Base-by-base conservation (phyloP, 2,113 vertebrate genomes). In the Saimiri boliviensis region DNA sequence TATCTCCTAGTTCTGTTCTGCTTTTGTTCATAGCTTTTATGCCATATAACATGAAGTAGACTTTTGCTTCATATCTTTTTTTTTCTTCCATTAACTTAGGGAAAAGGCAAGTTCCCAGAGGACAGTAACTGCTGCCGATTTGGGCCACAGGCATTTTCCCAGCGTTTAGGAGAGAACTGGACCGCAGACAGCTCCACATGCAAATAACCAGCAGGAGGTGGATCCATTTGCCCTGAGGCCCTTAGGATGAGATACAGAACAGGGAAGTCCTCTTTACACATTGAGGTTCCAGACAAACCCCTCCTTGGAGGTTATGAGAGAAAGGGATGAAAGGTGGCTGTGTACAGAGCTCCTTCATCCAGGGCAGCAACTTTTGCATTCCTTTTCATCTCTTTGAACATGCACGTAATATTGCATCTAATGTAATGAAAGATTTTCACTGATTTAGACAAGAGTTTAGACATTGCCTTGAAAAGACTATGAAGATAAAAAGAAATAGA, bases 371-470 rank as follows among this genome's bases (percentile, higher is more conserved):
- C 68, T 35, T 91, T 58, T 79, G 47, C 9, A 66, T 73, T 66
- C 30, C 30, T 86, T 88, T 95, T 96, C 80, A 52, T 63, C 9
- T 86, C 84, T 70, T 68, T 70, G 40, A 89, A 91, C 42, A 45
- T 71, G 14, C 68, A 76, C 8, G n/a, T 47, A 68, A 86, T 70
- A 84, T 45, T 92, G 3, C 42, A 49, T 37, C 66, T 93, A 90
- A 94, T 77, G 63, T 93, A 90, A 94, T 77, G 56, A 92, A 91
- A 94, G 66, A 83, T 54, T 52, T 60, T 52, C 10, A 81, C 23
- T 73, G 54, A 63, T 89, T 86, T 76, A 92, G n/a, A 93, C 11
- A 63, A 77, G 82, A 91, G 66, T 81, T 87, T 82, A 45, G 21
- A 88, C 82, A 73, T 1, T n/a, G 91, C 12, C 13, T 6, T 79